Base-by-base conservation (phyloP, 2,888 invertebrate genomes). In the Phaonia tiefii region DNA sequence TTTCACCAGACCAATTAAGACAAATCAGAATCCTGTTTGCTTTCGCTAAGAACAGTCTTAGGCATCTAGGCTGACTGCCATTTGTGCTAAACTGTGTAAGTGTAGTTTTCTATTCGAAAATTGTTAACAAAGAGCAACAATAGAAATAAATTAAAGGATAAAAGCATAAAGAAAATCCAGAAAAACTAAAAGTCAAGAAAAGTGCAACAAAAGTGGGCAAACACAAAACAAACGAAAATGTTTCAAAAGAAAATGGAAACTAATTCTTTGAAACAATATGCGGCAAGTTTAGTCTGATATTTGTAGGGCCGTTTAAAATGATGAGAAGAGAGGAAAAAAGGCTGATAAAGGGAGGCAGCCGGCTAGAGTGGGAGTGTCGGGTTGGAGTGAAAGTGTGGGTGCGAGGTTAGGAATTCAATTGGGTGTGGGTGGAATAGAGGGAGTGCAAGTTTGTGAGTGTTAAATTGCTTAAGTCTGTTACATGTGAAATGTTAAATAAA, bases 1-100 rank as follows among this genome's bases (percentile, higher is more conserved):
- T 72, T 78, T 81, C 58, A 31, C 31, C 75, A 78, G 75, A 77
- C 56, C 75, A 78, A 78, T 81, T 81, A 81, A 78, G 78, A 49
- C 84, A 85, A 85, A 85, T 86, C 86, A 88, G 88, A 88, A 84
- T 88, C 84, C 84, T 79, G 84, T 85, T 86, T 82, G 86, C 86
- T 84, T 85, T 86, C 87, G 83, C 85, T 86, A 86, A 85, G 88
- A 86, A 85, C 88, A 86, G 88, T 86, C 84, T 22, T 11, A 54
- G 13, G 13, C 17, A 63, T 37, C 20, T 20, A 39, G 63, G 15
- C 20, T 20, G 60, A 49, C 15, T 58, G 39, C 42, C 42, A 13
- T 20, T 15, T 84, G 83, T 82, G 84, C 74, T 66, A 69, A 42
- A 15, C 44, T 49, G 58, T 72, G 46, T 56, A 65, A 66, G 31